Evolutionary conservation across 2,888 invertebrate species (phyloP), one percentile per base, ranked within the genome.

Genomic region (Ectemnius cavifrons): DNA sequence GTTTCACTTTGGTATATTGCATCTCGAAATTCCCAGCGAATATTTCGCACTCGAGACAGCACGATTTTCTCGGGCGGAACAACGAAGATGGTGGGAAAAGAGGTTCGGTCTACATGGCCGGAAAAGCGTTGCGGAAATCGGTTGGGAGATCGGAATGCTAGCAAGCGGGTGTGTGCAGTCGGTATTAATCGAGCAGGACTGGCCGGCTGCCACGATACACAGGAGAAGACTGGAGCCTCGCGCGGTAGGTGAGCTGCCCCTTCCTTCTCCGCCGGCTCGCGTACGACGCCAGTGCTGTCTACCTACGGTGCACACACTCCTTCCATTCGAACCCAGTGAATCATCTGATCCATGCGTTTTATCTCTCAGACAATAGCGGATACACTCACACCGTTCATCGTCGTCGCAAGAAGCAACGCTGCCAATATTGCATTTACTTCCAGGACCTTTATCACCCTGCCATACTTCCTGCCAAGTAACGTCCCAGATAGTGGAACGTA

Each of bases 211-310:
- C 83, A 81, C 86, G 84, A 82, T 86, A 84, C 77, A 82, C 86
- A 84, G 80, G 84, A 86, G 85, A 84, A 85, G 85, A 86, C 86
- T 86, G 86, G 84, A 80, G 79, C 78, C 82, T 82, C 85, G 76
- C 84, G 81, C 80, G 77, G 71, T 83, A 83, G 83, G 83, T 83
- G 83, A 84, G 75, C 73, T 72, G 77, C 78, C 78, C 75, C 78
- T 81, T 80, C 77, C 71, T 79, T 82, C 74, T 62, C 81, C 75
- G n/a, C 16, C 37, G 37, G 37, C 82, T 77, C 74, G 75, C 61
- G 76, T 68, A 75, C 75, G 69, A 28, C 67, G 56, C 49, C 81
- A 82, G 83, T 67, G 75, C 67, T 68, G 81, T 83, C 37, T 37
- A 37, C 8, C 37, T 37, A 37, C 37, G 37, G 37, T 37, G 37